These are phyloP conservation scores for Merodon equestris DNA, from an alignment of 2,888 invertebrate species.

Conservation along the genomic window DNA sequence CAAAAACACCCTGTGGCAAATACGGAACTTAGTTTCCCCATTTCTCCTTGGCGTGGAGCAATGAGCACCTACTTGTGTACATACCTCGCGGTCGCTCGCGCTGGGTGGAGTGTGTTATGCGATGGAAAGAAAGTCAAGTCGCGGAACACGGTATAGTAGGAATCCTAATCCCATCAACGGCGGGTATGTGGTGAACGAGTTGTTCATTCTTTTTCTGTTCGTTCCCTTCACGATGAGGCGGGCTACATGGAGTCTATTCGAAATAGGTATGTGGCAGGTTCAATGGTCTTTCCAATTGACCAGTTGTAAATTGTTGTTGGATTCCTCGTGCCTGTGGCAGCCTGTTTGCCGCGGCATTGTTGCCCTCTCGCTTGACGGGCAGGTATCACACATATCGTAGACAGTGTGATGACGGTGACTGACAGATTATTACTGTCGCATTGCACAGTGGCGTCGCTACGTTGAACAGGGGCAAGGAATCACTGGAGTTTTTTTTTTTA, in stretches of 20 bases:
- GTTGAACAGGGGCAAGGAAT: too few relatives aligned
- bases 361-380: conserved; percentile 30
- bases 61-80: not conserved
- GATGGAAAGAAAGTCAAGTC: conserved; percentile 32
- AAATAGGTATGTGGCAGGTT: conserved; percentile 26
- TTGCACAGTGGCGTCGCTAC: conserved; percentile 22
- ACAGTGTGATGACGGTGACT: conserved; percentile 32
- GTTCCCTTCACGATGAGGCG: conserved; percentile 19
- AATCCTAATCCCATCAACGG: conserved; percentile 41
- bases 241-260: conserved; percentile 22
- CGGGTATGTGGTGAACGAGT: conserved; percentile 17
- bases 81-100: not conserved
- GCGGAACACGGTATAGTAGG: conserved; percentile 20
- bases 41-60: conserved; percentile 20
- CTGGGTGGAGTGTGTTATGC: not conserved
- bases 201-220: conserved; percentile 36
- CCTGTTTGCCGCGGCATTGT: too few relatives aligned
- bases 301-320: conserved; percentile 50
- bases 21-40: conserved; percentile 45
- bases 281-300: conserved; percentile 54
- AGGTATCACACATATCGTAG: conserved; percentile 29
- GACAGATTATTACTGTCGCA: conserved; percentile 29
- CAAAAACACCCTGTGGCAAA: conserved; percentile 38
- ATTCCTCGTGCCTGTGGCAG: conserved; percentile 12
- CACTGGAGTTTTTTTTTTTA: too few relatives aligned